Evolutionary conservation across 1,140 invertebrate species (phyloP).

Genomic region (Drosophila nigromelanica): DNA sequence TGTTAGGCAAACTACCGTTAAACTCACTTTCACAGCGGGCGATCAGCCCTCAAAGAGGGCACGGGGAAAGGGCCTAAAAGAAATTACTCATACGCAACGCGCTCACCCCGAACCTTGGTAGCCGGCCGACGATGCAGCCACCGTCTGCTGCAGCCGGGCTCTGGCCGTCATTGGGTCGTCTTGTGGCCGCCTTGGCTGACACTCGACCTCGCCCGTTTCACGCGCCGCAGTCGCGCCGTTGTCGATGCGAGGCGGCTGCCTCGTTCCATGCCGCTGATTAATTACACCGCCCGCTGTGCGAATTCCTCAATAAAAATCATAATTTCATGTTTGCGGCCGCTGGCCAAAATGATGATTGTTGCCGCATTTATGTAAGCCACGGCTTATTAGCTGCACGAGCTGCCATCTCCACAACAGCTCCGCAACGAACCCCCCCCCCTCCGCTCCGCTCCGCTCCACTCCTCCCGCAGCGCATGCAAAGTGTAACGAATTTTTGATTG

Average conservation of each 20-base stretch:
- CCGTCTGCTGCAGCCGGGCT: conserved; percentile 12
- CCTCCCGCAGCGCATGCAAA: conserved; percentile 45
- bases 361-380: conserved; percentile 81
- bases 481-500: conserved; percentile 81
- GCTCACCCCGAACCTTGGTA: conserved; percentile 25
- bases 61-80: not conserved
- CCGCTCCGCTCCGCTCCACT: not conserved
- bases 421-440: not conserved
- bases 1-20: conserved; percentile 81
- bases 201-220: conserved; percentile 67
- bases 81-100: conserved; percentile 46
- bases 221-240: conserved; percentile 52
- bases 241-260: conserved; percentile 8
- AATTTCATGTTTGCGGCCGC: conserved; percentile 74
- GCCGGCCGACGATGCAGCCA: not conserved
- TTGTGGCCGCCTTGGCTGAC: conserved; percentile 65
- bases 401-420: conserved; percentile 33
- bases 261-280: conserved; percentile 70
- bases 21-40: conserved; percentile 78
- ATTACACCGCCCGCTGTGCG: conserved; percentile 81
- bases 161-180: conserved; percentile 15
- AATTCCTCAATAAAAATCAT: conserved; percentile 83
- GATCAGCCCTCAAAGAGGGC: not conserved
- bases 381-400: conserved; percentile 79
- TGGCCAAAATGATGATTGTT: conserved; percentile 79